phyloP scores from a whole-genome alignment of 2,888 invertebrate genomes.

The Gortyna flavago region DNA sequence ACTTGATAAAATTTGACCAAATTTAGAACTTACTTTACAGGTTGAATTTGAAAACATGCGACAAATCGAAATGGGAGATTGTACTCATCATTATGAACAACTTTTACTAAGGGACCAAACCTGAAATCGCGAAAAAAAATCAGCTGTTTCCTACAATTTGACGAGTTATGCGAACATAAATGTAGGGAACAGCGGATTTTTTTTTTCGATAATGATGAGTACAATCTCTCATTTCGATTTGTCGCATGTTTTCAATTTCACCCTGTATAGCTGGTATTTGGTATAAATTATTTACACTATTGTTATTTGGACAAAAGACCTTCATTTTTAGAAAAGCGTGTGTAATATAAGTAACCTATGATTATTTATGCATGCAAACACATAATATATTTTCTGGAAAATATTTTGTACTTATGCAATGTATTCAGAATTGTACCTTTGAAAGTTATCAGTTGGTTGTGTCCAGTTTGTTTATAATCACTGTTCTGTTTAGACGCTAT shows the following conservation, averaged over 20 bases:
- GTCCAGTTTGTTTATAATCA: constrained; percentile 28
- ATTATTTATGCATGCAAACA: constrained; percentile 11
- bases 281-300: neutral
- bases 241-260: too few relatives aligned
- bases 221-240: too few relatives aligned
- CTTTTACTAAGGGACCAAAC: too few relatives aligned
- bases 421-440: neutral
- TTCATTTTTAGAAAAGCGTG: neutral
- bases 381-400: neutral
- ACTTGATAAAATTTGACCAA: constrained; percentile 3
- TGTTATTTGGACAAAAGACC: neutral
- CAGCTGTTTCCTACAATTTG: too few relatives aligned
- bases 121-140: too few relatives aligned
- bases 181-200: too few relatives aligned
- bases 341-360: neutral
- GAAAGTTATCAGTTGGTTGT: neutral
- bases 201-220: too few relatives aligned
- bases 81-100: too few relatives aligned
- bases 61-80: too few relatives aligned
- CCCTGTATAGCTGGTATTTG: too few relatives aligned
- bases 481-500: constrained; percentile 13
- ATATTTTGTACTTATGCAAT: neutral
- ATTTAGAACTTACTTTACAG: neutral
- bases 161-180: too few relatives aligned
- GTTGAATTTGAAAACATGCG: too few relatives aligned